Percentiles rank a stretch among this genome's conserved stretches.
These are phyloP conservation scores for Psephotus haematonotus DNA, from an alignment of 2,113 vertebrate species.

Conservation along the genomic window DNA sequence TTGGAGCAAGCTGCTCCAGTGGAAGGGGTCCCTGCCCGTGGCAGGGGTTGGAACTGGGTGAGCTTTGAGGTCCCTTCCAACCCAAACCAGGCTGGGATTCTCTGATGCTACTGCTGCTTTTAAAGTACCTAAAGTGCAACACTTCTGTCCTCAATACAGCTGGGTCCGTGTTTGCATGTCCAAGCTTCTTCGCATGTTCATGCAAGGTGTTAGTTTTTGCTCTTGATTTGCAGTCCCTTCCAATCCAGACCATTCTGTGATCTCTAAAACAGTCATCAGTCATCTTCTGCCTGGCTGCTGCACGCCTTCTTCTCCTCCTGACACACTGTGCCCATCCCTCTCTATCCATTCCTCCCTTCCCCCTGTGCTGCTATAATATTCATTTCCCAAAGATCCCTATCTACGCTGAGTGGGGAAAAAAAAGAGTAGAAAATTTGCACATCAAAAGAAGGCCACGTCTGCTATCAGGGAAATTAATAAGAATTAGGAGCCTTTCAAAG, in stretches of 20 bases:
- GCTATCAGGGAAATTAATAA: slow-evolving; percentile 45
- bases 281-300: background rate
- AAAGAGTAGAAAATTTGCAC: slow-evolving; percentile 43
- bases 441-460: slow-evolving; percentile 50
- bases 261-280: background rate
- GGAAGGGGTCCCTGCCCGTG: background rate
- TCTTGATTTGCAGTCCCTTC: background rate
- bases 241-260: background rate
- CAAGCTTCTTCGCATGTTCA: background rate
- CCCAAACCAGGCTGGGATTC: background rate
- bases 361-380: background rate
- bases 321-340: background rate
- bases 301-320: background rate
- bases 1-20: background rate
- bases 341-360: background rate
- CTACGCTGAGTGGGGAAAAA: background rate
- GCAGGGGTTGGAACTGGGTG: background rate
- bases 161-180: background rate
- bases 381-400: slow-evolving; percentile 35
- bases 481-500: slow-evolving; percentile 41
- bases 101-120: background rate
- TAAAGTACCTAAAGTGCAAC: background rate
- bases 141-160: background rate
- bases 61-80: background rate
- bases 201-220: background rate